A percentile compares a stretch with the other conserved stretches of the same genome.
Conservation (phyloP, 2,888 invertebrate species). For the Dryomyza anilis region DNA sequence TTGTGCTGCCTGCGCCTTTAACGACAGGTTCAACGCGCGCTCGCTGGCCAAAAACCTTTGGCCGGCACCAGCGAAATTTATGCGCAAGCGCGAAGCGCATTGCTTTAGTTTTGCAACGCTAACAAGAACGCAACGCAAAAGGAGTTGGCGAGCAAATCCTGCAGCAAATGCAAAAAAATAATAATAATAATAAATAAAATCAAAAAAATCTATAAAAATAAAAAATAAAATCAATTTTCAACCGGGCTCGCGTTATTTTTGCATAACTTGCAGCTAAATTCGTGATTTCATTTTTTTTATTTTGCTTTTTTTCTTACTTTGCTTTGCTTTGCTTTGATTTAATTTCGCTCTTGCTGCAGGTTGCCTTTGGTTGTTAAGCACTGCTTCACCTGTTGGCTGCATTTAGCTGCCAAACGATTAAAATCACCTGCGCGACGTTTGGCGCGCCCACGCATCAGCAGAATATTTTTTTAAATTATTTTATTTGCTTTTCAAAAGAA, state of each 20-base stretch:
- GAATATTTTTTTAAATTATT: background rate
- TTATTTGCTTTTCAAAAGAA: background rate
- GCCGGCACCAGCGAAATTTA: constrained; percentile 34
- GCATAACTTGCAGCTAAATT: constrained; percentile 41
- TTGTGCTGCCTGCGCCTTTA: constrained; percentile 15
- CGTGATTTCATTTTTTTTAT: constrained; percentile 38
- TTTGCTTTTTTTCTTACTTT: constrained; percentile 20
- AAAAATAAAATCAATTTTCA: constrained; percentile 24
- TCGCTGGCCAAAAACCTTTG: background rate
- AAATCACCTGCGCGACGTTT: constrained; percentile 54
- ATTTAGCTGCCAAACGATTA: constrained; percentile 59
- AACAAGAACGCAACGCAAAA: constrained; percentile 2
- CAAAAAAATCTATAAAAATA: background rate
- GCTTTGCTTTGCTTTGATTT: constrained; percentile 4
- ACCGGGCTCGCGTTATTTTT: constrained; percentile 26
- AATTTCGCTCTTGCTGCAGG: constrained; percentile 4
- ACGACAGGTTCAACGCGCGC: constrained; percentile 35
- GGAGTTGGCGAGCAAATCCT: constrained; percentile 16
- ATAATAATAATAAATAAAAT: constrained; percentile 29
- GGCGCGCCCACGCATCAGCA: constrained; percentile 35
- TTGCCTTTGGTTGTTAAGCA: constrained; percentile 2
- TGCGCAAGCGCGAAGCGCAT: constrained; percentile 47
- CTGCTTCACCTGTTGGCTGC: constrained; percentile 54
- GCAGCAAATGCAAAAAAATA: constrained; percentile 9
- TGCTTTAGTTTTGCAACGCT: constrained; percentile 20